Percentiles rank a stretch among this genome's conserved stretches.
Conservation (phyloP, 2,888 invertebrate genomes). For the Malthinus seriepunctatus region DNA sequence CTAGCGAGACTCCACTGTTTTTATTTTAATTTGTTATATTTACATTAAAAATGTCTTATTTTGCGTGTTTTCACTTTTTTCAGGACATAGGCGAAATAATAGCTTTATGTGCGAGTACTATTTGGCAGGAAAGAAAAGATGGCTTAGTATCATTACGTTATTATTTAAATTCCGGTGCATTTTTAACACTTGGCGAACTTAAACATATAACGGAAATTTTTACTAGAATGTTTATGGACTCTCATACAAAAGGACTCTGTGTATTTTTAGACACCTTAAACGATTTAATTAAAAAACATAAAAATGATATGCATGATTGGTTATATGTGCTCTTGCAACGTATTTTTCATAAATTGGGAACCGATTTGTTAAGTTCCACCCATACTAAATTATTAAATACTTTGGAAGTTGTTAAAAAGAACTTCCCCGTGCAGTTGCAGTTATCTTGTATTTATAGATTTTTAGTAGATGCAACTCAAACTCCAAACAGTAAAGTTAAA, state of each 20-base stretch:
- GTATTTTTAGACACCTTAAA: slow-evolving; percentile 91
- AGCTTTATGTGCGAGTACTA: slow-evolving; percentile 82
- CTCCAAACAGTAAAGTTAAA: slow-evolving; percentile 83
- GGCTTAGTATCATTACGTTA: slow-evolving; percentile 77
- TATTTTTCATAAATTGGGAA: slow-evolving; percentile 80
- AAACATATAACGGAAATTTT: slow-evolving; percentile 90
- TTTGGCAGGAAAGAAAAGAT: slow-evolving; percentile 95
- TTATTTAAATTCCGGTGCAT: slow-evolving; percentile 71
- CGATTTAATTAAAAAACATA: slow-evolving; percentile 85
- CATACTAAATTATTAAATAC: slow-evolving; percentile 89
- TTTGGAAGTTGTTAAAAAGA: slow-evolving; percentile 73
- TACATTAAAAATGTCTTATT: no score
- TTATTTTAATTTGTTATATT: not conserved
- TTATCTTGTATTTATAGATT: slow-evolving; percentile 75
- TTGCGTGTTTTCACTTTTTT: slow-evolving; percentile 33
- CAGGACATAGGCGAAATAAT: slow-evolving; percentile 86
- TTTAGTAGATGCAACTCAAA: slow-evolving; percentile 89
- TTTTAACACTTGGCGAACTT: slow-evolving; percentile 70
- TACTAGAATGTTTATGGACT: slow-evolving; percentile 96
- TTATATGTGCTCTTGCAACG: slow-evolving; percentile 81
- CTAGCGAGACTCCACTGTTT: no score
- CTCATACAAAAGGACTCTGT: slow-evolving; percentile 92
- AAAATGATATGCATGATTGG: slow-evolving; percentile 89
- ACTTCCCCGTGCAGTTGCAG: slow-evolving; percentile 69
- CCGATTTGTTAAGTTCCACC: slow-evolving; percentile 89